phyloP scores from a whole-genome alignment of 2,113 vertebrate genomes.

The Neodon shergylaensis region DNA sequence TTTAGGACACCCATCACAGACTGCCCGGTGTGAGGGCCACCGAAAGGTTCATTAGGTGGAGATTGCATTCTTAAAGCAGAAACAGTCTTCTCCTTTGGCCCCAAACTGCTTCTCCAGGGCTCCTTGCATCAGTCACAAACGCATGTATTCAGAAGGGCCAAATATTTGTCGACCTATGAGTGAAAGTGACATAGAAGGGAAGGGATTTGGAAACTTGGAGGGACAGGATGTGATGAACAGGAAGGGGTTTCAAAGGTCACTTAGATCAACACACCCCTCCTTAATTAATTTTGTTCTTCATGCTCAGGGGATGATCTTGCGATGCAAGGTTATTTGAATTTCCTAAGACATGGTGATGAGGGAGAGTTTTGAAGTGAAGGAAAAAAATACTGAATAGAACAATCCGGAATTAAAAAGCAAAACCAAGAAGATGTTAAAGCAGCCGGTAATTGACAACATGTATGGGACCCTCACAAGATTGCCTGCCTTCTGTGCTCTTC shows the following conservation, averaged over 20 bases:
- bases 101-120: conserved; percentile 19
- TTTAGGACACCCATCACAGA: neutral
- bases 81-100: neutral
- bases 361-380: neutral
- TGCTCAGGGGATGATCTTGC: neutral
- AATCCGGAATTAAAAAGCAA: neutral
- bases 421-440: neutral
- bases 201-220: neutral
- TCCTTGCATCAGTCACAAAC: conserved; percentile 28
- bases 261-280: neutral
- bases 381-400: neutral
- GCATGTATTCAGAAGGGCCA: conserved; percentile 19
- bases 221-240: neutral
- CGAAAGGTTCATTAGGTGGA: conserved; percentile 37
- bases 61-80: neutral
- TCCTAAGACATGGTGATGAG: neutral
- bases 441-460: neutral
- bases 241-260: neutral
- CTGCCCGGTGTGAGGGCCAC: neutral
- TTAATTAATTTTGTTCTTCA: neutral
- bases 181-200: neutral
- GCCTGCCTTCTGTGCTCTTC: neutral
- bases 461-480: neutral
- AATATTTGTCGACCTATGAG: neutral
- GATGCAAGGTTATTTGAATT: conserved; percentile 8